phyloP scores from a whole-genome alignment of 2,888 invertebrate genomes.

The Lamellibrachia satsuma region DNA sequence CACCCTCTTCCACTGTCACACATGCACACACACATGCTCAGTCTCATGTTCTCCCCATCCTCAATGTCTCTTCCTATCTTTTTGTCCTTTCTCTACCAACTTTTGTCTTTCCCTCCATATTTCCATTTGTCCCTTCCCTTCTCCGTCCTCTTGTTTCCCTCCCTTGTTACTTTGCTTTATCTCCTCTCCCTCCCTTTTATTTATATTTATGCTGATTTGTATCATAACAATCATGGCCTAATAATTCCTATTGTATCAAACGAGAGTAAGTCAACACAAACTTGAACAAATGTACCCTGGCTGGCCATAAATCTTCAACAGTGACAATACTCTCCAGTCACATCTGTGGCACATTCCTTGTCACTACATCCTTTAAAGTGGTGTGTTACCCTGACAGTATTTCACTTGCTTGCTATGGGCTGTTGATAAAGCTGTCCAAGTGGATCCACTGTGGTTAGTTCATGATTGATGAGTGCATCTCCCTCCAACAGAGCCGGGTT shows the following conservation, averaged over 20 bases:
- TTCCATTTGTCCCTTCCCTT: neutral
- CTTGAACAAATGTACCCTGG: neutral
- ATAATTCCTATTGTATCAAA: neutral
- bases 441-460: neutral
- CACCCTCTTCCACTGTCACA: neutral
- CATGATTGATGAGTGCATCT: neutral
- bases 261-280: neutral
- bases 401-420: neutral
- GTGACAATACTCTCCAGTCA: neutral
- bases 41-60: too few relatives aligned
- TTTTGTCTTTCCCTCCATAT: neutral
- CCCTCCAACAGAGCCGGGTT: neutral
- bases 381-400: neutral
- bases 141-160: neutral
- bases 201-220: neutral
- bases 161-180: neutral
- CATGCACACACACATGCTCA: too few relatives aligned
- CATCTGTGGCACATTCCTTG: neutral
- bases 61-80: too few relatives aligned
- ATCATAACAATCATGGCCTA: neutral
- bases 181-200: neutral
- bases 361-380: neutral
- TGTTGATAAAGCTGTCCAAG: conserved; percentile 13
- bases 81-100: neutral
- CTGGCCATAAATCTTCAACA: neutral